Evolutionary conservation across 2,113 vertebrate species (phyloP).

Genomic region (Dasyprocta punctata): DNA sequence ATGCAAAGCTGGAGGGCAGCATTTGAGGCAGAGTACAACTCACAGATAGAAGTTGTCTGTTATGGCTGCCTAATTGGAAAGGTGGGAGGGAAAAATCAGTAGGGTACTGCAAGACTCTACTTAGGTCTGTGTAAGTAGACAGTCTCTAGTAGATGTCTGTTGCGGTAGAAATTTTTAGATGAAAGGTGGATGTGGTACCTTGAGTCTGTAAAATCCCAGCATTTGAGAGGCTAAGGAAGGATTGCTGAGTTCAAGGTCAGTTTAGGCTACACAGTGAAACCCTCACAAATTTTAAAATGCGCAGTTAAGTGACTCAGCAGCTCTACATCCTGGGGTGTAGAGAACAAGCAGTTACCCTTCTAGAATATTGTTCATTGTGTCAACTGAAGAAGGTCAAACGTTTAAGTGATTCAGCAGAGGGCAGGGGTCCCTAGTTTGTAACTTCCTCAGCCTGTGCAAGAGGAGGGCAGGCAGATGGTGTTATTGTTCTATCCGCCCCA

Average conservation of each 20-base stretch:
- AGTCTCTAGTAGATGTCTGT: too few relatives aligned
- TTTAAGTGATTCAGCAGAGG: too few relatives aligned
- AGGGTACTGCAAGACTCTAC: not conserved
- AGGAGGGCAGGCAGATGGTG: too few relatives aligned
- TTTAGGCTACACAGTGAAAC: not conserved
- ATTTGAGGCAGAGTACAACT: not conserved
- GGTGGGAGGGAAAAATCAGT: not conserved
- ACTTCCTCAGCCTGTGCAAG: too few relatives aligned
- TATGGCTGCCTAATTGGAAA: not conserved
- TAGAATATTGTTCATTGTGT: too few relatives aligned
- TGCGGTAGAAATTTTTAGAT: not conserved
- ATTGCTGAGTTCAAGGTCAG: not conserved
- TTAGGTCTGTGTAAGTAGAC: not conserved
- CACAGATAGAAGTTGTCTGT: not conserved
- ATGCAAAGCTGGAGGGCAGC: not conserved
- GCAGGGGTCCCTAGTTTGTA: too few relatives aligned
- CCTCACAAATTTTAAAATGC: too few relatives aligned
- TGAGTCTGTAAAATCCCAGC: not conserved
- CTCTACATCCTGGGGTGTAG: too few relatives aligned
- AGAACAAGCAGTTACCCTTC: too few relatives aligned
- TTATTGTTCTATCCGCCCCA: too few relatives aligned
- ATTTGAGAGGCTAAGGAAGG: not conserved
- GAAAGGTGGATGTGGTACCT: not conserved
- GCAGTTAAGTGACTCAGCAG: too few relatives aligned
- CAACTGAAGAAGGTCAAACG: too few relatives aligned